Conservation (phyloP, 2,888 invertebrate genomes). For the Parthenolecanium corni region DNA sequence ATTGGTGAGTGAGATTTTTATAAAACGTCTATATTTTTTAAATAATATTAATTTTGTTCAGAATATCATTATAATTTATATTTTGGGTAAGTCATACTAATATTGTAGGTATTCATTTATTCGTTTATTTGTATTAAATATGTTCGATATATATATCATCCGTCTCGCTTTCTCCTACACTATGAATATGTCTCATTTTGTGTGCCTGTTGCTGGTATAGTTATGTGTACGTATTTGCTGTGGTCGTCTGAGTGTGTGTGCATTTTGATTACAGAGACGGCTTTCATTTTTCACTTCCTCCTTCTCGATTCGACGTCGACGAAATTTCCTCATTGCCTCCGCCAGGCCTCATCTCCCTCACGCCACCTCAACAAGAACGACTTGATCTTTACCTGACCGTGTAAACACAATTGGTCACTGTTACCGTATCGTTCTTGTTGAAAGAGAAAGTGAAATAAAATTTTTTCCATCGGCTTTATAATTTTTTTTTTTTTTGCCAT, state of each 20-base stretch:
- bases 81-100: no score
- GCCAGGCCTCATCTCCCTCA: neutral
- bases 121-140: neutral
- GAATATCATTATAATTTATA: no score
- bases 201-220: neutral
- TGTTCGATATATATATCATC: slow-evolving; percentile 3
- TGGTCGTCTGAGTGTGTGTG: neutral
- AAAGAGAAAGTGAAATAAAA: slow-evolving; percentile 13
- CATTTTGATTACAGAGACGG: slow-evolving; percentile 12
- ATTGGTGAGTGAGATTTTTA: no score
- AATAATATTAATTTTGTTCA: no score
- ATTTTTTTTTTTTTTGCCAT: no score
- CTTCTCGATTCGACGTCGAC: slow-evolving; percentile 1
- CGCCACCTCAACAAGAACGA: neutral
- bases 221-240: no score
- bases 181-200: slow-evolving; percentile 7
- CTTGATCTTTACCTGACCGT: slow-evolving; percentile 19
- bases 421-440: slow-evolving; percentile 14
- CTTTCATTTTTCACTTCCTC: slow-evolving; percentile 16
- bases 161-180: slow-evolving; percentile 16
- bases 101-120: no score
- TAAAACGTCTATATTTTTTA: no score
- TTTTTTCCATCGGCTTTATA: no score
- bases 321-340: slow-evolving; percentile 12
- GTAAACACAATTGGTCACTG: slow-evolving; percentile 20